Evolutionary conservation across 2,797 vertebrate genomes (phyloP), one percentile per base, ranked within the genome.

Genomic region (Leptatherina wallacei): DNA sequence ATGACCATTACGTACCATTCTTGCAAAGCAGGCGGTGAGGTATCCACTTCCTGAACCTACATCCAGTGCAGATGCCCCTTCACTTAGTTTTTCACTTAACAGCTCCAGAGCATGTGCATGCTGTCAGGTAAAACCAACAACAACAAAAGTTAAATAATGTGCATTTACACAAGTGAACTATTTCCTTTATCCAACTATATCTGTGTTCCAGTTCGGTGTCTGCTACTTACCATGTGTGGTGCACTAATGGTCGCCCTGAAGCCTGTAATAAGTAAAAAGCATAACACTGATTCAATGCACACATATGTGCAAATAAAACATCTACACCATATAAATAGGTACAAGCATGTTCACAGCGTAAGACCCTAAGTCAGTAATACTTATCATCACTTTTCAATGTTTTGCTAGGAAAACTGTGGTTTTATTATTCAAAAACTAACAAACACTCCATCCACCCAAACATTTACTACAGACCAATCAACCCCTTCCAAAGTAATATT

Each of bases 231-330:
- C 97, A 98, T 97, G 75, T 98, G 97, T 0, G 97, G 97, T 22
- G 97, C 97, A 30, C 97, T 98, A 91, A 98, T 98, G 5, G 97
- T 98, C n/a, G 97, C 97, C 85, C 95, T 95, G 93, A 95, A 98
- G 5, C 97, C 97, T 98, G 83, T 57, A 77, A 90, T 47, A 60
- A 87, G 58, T 81, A 78, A 65, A 71, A 18, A 58, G 40, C n/a
- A 67, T 11, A 49, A 56, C 32, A 60, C 24, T 44, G 16, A 75
- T 22, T 65, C 1, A 51, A 2, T 68, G 9, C 7, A 56, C 3
- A 63, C 24, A 55, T 77, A 6, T 57, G 12, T 49, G 6, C 47
- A 61, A 27, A 58, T 24, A 13, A 71, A 59, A 69, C 35, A 58
- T 18, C 38, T 55, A 13, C 14, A 29, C 22, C 13, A 13, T 4